Evolutionary conservation across 2,888 invertebrate species (phyloP).

Genomic region (Heteromurus nitidus): DNA sequence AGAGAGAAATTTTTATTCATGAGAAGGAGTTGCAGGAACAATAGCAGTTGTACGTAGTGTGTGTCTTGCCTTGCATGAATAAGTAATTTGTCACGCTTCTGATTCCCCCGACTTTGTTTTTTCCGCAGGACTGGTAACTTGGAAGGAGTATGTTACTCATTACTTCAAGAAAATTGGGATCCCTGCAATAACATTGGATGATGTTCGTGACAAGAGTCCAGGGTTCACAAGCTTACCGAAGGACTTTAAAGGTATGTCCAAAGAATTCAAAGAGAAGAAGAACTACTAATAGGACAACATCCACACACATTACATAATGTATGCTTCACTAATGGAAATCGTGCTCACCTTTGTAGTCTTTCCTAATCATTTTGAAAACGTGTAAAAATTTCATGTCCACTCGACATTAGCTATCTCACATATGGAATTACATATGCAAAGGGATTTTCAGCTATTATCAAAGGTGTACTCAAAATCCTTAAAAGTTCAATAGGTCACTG

Average conservation of each 20-base stretch:
- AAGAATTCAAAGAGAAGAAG: too few species aligned
- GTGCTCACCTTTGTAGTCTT: too few species aligned
- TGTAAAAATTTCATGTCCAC: too few species aligned
- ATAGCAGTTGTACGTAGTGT: not conserved
- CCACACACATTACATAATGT: not conserved
- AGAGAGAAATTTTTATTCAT: conserved; percentile 16
- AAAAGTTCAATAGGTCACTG: conserved; percentile 24
- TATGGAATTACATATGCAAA: too few species aligned
- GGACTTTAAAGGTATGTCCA: conserved; percentile 67
- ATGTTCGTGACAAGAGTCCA: conserved; percentile 60
- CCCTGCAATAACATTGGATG: conserved; percentile 62
- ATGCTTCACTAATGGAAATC: conserved; percentile 1
- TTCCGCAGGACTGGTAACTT: conserved; percentile 81
- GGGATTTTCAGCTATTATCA: not conserved
- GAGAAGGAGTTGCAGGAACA: not conserved
- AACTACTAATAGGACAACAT: not conserved
- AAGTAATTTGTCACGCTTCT: conserved; percentile 21
- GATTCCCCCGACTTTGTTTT: conserved; percentile 13
- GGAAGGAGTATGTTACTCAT: conserved; percentile 87
- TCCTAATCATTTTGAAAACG: too few species aligned
- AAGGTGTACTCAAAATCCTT: not conserved
- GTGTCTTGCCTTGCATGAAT: not conserved
- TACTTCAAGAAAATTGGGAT: conserved; percentile 83
- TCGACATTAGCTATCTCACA: too few species aligned
- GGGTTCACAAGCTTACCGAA: conserved; percentile 56